These are phyloP conservation scores for Anhinga rufa DNA, from an alignment of 2,113 vertebrate species.

Conservation along the genomic window DNA sequence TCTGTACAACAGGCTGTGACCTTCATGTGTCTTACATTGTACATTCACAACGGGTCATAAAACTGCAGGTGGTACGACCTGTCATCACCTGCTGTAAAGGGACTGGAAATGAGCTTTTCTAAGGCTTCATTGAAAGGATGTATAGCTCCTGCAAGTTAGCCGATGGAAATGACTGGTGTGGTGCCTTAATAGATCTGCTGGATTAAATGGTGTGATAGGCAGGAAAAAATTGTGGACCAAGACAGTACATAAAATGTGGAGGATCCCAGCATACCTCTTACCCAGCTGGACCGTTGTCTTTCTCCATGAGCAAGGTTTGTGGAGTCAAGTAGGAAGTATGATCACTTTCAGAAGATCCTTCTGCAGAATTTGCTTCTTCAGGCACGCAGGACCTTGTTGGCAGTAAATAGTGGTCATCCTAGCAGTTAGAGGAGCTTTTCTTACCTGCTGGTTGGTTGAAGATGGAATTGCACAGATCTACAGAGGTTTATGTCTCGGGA, in stretches of 20 bases:
- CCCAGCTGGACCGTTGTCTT: rapidly evolving
- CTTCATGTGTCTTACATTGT: background rate
- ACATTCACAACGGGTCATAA: background rate
- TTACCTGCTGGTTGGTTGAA: background rate
- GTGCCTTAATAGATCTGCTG: background rate
- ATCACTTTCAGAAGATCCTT: background rate
- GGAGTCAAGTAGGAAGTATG: background rate
- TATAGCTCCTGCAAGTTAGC: background rate
- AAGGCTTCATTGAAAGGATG: background rate
- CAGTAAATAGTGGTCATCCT: background rate
- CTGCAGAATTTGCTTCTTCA: background rate
- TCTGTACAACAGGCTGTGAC: background rate
- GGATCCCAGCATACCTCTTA: background rate
- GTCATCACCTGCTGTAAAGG: background rate
- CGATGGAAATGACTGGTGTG: background rate
- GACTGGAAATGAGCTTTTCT: background rate
- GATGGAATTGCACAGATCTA: background rate
- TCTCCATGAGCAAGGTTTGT: background rate
- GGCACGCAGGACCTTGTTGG: background rate
- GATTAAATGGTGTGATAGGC: background rate
- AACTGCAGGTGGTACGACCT: background rate
- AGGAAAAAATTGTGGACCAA: background rate
- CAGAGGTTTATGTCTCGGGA: background rate
- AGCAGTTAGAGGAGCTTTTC: background rate
- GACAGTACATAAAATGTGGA: background rate